Percentiles rank a stretch among this genome's conserved stretches.
Evolutionary conservation across 2,888 invertebrate species (phyloP).

Genomic region (Rhagonycha lutea): DNA sequence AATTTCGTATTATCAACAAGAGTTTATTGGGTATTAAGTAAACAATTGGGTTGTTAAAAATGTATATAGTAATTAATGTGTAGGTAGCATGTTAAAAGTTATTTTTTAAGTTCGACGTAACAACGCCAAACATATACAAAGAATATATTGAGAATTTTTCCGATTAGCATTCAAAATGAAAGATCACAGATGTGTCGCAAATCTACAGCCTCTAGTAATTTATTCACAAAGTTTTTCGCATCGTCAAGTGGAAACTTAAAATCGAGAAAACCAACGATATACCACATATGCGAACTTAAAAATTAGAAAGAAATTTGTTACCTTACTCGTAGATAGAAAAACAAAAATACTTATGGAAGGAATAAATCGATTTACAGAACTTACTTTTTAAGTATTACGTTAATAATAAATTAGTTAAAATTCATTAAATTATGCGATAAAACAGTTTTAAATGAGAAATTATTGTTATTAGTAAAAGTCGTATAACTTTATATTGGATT

Average conservation of each 20-base stretch:
- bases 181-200: conserved; percentile 32
- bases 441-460: background rate
- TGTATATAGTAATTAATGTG: background rate
- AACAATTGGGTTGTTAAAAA: background rate
- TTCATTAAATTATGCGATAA: background rate
- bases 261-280: conserved; percentile 37
- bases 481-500: background rate
- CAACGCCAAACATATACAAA: conserved; percentile 11
- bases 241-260: conserved; percentile 27
- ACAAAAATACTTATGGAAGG: background rate
- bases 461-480: background rate
- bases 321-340: background rate
- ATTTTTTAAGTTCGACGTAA: conserved; percentile 10
- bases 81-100: background rate
- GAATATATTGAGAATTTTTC: conserved; percentile 17
- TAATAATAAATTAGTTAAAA: too few species aligned
- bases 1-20: background rate
- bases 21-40: background rate
- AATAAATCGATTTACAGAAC: background rate
- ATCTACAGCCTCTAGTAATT: conserved; percentile 34
- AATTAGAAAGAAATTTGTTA: background rate
- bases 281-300: conserved; percentile 15
- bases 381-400: too few species aligned
- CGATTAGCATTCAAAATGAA: conserved; percentile 19
- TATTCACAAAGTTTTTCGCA: conserved; percentile 34